Evolutionary conservation across 2,113 vertebrate species (phyloP), one percentile per base, ranked within the genome.

Genomic region (Stictonetta naevosa): DNA sequence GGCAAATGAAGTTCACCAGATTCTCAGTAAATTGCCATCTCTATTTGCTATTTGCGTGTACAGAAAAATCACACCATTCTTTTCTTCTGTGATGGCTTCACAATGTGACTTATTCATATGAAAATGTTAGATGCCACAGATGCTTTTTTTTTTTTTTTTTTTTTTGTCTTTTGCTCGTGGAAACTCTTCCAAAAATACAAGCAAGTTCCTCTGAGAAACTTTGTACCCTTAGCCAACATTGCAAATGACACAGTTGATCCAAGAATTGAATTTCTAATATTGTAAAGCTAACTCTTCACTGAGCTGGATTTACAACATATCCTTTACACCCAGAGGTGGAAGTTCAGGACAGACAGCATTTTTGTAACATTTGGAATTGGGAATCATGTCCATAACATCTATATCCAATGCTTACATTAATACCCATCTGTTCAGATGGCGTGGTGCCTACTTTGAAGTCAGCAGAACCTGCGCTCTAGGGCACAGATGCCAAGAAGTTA

Each of bases 361-460:
- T 88, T 77, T 86, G 82, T 53, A 86, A 58, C 38, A 83, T 62
- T 71, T 93, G 87, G 90, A 96, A 92, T 77, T 7, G 25, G 93
- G 95, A 97, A 94, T 34, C 11, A 33, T 34, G 64, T 84, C 90
- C 36, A 18, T 83, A 88, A 83, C 21, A 34, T 83, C 87, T 81
- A 88, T 82, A 94, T 50, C 69, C 86, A 83, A 95, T 59, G 59
- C 90, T 94, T 88, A 90, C 75, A 95, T 89, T 97, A 96, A 96
- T 95, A 95, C 75, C 94, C 92, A 95, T 97, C 95, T 97, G 96
- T 76, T 85, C 66, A 73, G 63, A 95, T 95, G 82, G 83, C 46
- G 0, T 40, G 53, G 38, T 92, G 92, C 93, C 97, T 92, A 59
- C 16, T 60, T 55, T 38, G 59, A 62, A 86, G 95, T 40, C 71